phyloP scores from a whole-genome alignment of 1,140 invertebrate genomes.

The Acromyrmex charruanus region DNA sequence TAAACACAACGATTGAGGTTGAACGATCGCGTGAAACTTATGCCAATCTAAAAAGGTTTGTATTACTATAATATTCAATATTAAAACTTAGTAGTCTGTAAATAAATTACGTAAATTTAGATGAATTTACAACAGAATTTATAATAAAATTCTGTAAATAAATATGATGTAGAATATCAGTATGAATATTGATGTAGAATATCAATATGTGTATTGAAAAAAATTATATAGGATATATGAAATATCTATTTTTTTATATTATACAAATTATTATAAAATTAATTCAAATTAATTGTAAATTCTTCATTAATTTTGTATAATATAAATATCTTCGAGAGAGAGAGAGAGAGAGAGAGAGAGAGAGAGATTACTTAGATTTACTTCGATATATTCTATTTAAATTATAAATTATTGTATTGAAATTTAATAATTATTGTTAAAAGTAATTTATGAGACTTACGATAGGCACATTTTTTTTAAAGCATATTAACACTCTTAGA shows the following conservation, averaged over 20 bases:
- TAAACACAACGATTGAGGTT: neutral
- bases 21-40: neutral
- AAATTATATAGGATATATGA: neutral
- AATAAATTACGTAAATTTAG: neutral
- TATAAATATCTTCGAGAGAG: neutral
- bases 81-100: neutral
- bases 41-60: neutral
- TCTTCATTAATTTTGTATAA: neutral
- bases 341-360: too few relatives aligned
- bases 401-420: constrained; percentile 2
- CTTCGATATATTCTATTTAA: neutral
- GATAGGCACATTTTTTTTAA: neutral
- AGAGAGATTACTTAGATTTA: neutral
- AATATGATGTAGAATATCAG: neutral
- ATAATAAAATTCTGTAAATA: neutral
- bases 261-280: too few relatives aligned
- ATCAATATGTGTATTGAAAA: neutral
- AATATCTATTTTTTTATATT: neutral
- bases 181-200: too few relatives aligned
- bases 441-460: neutral
- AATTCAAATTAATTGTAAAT: neutral
- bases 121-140: neutral
- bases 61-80: neutral
- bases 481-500: constrained; percentile 14
- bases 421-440: neutral